Conservation (phyloP, 2,113 vertebrate species). For the Ailuropoda melanoleuca region DNA sequence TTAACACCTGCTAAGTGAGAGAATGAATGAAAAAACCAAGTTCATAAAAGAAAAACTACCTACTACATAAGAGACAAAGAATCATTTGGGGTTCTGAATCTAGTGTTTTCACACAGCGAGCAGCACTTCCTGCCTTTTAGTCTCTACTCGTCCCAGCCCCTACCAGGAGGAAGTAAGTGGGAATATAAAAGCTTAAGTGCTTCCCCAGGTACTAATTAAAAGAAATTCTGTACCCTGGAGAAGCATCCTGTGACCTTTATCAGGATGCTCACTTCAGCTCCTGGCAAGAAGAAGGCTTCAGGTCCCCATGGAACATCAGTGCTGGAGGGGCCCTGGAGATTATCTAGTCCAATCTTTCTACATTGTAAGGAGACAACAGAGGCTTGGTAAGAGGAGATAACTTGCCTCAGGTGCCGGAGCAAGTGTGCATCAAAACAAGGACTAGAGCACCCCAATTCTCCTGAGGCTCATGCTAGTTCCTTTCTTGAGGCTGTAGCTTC, state of each 20-base stretch:
- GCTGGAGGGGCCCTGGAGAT: background rate
- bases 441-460: background rate
- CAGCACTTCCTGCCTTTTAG: background rate
- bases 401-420: background rate
- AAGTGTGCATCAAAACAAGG: background rate
- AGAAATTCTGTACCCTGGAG: background rate
- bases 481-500: background rate
- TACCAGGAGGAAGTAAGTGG: constrained; percentile 15
- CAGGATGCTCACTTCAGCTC: background rate
- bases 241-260: constrained; percentile 2
- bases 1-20: background rate
- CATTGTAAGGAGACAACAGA: background rate
- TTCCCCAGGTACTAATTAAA: constrained; percentile 16
- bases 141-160: background rate
- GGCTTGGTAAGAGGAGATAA: background rate
- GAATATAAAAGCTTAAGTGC: background rate
- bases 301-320: background rate
- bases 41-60: background rate
- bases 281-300: background rate
- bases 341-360: background rate
- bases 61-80: background rate
- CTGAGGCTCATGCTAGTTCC: background rate
- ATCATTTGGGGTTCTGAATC: background rate
- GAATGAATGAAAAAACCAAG: background rate
- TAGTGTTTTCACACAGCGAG: background rate